These are phyloP conservation scores for Hetaerina titia DNA, from an alignment of 2,888 invertebrate species.

Conservation along the genomic window DNA sequence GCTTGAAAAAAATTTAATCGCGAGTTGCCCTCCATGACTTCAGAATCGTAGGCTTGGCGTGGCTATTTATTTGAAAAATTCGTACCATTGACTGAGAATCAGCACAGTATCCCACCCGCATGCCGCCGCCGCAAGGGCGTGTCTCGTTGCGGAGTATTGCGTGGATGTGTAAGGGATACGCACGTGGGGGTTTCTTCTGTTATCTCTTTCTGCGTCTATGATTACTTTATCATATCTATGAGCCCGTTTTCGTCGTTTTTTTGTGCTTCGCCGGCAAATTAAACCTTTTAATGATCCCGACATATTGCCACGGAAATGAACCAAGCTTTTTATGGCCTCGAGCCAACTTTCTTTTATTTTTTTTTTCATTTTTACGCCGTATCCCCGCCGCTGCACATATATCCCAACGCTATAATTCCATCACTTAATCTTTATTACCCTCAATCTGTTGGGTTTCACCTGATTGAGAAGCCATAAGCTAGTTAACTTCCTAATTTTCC, in stretches of 20 bases:
- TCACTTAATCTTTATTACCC: not conserved
- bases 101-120: no score
- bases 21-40: no score
- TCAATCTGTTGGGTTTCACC: not conserved
- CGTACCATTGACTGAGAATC: no score
- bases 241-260: not conserved
- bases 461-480: not conserved
- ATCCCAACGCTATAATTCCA: not conserved
- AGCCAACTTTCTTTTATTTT: not conserved
- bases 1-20: no score
- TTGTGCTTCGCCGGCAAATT: not conserved
- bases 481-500: not conserved
- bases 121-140: no score
- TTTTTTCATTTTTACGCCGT: not conserved
- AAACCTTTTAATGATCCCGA: not conserved
- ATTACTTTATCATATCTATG: not conserved
- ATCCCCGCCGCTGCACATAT: not conserved
- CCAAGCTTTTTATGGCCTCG: not conserved
- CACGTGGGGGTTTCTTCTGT: not conserved
- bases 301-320: constrained; percentile 22
- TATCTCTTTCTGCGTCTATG: not conserved
- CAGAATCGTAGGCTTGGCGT: no score
- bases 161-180: no score
- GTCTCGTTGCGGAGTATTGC: no score
- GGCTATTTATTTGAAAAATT: no score